Evolutionary conservation across 2,113 vertebrate genomes (phyloP), one percentile per base, ranked within the genome.

Genomic region (Ibidorhyncha struthersii): DNA sequence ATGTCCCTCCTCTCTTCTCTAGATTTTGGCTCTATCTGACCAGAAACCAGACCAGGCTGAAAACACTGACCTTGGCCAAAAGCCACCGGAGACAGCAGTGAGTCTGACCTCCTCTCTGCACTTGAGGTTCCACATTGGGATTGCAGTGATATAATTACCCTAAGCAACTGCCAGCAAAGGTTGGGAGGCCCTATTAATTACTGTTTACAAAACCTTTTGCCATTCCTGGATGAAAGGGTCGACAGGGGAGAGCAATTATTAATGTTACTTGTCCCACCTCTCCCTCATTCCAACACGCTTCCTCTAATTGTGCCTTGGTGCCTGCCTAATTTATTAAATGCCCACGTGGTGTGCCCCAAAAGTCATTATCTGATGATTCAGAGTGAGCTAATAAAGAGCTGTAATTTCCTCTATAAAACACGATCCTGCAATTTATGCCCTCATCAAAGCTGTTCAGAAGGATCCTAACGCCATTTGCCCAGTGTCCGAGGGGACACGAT

Each of bases 151-250:
- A 63, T 77, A 90, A 96, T 97, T 95, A 91, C 50, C 87, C 67
- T 32, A 45, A 87, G 62, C 89, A 82, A 85, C 97, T 95, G 96
- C 92, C 92, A 95, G 80, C 22, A 1, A 90, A 94, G 92, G 90
- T 70, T 93, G 74, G 49, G 47, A 95, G 84, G 89, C 63, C 67
- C 40, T 81, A 92, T 91, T 97, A 97, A 98, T 96, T 97, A 96
- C 81, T 96, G 90, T 96, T 94, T 94, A 92, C 94, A 92, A 92
- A 96, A 67, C 52, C 76, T 73, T 36, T 73, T 58, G 90, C 63
- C 34, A 3, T 84, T 84, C 65, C 52, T 82, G 90, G 91, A 98
- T 97, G 93, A 97, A 97, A 97, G 94, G 90, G 76, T 62, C 55
- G 32, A 56, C 41, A 26, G 78, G 70, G 62, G 72, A 90, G 93